Base-by-base conservation (phyloP, 2,888 invertebrate species). In the Eupithecia subfuscata region DNA sequence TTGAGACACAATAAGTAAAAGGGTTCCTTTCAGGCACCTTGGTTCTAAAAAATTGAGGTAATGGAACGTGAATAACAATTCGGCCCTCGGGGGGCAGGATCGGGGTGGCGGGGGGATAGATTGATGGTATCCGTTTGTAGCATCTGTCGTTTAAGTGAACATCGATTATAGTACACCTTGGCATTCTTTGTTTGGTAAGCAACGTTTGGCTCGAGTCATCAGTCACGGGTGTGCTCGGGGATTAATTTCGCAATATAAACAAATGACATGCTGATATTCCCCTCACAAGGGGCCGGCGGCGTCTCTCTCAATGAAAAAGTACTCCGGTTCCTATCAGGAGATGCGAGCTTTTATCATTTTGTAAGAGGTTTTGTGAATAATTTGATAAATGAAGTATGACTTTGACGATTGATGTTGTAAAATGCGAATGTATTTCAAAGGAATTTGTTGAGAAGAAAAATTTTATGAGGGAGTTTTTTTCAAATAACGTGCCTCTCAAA, bases 41-140 rank as follows among this genome's bases (percentile, higher is more conserved):
- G 88, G 86, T 86, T 90, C 91, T 92, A 94, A 94, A 94, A 94
- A 94, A 94, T 91, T 94, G 93, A 93, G 91, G 94, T 93, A 94
- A 93, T 94, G 94, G 93, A 91, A 93, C 91, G 93, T 92, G 94
- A 94, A 94, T 94, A 94, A 93, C 94, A 94, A 94, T 94, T 94
- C 90, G 89, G 88, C 88, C 87, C 86, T 85, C 84, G 84, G 88
- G 87, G 88, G 85, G 85, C 77, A 81, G 79, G 79, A 76, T 80
- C 75, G 82, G 83, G 88, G 74, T 82, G 83, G 83, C 76, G 85
- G 86, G 88, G 87, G 86, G 84, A 88, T 91, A 92, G 94, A 94
- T 94, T 93, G 94, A 94, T 94, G 93, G 88, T 89, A 87, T 92
- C 92, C 92, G 94, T 94, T 94, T 92, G 92, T 90, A 93, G 93